These are phyloP conservation scores for Drosophila leontia DNA, from an alignment of 1,140 invertebrate genomes.

Conservation along the genomic window DNA sequence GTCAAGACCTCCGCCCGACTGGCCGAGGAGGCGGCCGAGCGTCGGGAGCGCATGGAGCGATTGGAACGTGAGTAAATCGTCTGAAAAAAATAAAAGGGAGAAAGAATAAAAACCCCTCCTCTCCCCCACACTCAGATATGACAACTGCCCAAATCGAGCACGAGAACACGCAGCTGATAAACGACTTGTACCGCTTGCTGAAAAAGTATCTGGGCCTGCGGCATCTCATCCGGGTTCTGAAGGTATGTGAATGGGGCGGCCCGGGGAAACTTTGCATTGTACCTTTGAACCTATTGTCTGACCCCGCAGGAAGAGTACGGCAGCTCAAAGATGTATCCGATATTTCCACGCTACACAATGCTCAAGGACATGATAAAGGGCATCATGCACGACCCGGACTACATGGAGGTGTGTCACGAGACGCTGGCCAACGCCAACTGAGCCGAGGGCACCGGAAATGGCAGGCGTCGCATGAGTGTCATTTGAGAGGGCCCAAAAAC, in stretches of 20 bases:
- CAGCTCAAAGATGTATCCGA: slow-evolving; percentile 95
- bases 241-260: slow-evolving; percentile 87
- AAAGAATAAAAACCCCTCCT: slow-evolving; percentile 10
- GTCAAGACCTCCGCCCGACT: slow-evolving; percentile 93
- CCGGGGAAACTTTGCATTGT: slow-evolving; percentile 33
- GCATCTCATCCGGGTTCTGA: slow-evolving; percentile 94
- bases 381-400: slow-evolving; percentile 96
- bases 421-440: slow-evolving; percentile 82
- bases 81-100: not conserved
- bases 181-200: slow-evolving; percentile 94
- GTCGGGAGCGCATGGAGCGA: slow-evolving; percentile 92
- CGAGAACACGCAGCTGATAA: slow-evolving; percentile 97
- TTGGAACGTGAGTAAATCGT: slow-evolving; percentile 89
- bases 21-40: slow-evolving; percentile 93
- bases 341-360: slow-evolving; percentile 96
- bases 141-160: slow-evolving; percentile 95
- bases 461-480: slow-evolving; percentile 82
- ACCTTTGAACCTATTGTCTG: slow-evolving; percentile 8
- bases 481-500: slow-evolving; percentile 69
- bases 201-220: slow-evolving; percentile 96
- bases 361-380: slow-evolving; percentile 98
- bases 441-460: slow-evolving; percentile 81
- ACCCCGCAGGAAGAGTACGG: slow-evolving; percentile 92
- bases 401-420: slow-evolving; percentile 98
- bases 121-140: slow-evolving; percentile 89